Evolutionary conservation across 2,113 vertebrate genomes (phyloP).

Genomic region (Tachysurus fulvidraco): DNA sequence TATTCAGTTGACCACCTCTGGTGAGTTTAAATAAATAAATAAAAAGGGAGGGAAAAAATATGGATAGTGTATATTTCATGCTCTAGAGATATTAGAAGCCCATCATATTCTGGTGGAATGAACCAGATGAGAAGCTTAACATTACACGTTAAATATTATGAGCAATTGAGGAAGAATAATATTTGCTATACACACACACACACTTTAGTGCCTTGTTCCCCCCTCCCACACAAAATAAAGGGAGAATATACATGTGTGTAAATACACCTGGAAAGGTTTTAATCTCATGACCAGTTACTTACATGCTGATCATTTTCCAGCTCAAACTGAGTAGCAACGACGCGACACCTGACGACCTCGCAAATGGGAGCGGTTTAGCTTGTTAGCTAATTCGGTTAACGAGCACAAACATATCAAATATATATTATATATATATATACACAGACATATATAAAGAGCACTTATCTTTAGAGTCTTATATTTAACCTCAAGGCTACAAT

Average conservation of each 20-base stretch:
- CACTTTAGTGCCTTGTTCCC: neutral
- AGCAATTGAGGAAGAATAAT: constrained; percentile 28
- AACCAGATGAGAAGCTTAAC: constrained; percentile 34
- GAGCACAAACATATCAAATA: neutral
- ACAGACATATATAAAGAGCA: neutral
- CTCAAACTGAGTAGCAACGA: neutral
- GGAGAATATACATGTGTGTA: neutral
- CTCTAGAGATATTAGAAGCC: constrained; percentile 8
- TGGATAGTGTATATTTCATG: constrained; percentile 28
- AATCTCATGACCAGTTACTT: neutral
- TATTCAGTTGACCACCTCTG: constrained; percentile 50
- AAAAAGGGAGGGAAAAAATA: neutral
- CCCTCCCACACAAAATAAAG: neutral
- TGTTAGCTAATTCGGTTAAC: neutral
- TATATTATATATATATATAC: neutral
- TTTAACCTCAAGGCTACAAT: neutral
- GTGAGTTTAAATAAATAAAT: constrained; percentile 32
- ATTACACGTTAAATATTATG: constrained; percentile 6
- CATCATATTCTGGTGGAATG: constrained; percentile 22
- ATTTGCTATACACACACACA: neutral
- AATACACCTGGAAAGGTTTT: neutral
- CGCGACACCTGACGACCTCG: neutral
- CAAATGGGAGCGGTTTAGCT: neutral
- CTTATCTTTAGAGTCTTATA: neutral
- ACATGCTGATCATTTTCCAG: neutral